Conservation (phyloP, 2,888 invertebrate species). For the Cabera pusaria region DNA sequence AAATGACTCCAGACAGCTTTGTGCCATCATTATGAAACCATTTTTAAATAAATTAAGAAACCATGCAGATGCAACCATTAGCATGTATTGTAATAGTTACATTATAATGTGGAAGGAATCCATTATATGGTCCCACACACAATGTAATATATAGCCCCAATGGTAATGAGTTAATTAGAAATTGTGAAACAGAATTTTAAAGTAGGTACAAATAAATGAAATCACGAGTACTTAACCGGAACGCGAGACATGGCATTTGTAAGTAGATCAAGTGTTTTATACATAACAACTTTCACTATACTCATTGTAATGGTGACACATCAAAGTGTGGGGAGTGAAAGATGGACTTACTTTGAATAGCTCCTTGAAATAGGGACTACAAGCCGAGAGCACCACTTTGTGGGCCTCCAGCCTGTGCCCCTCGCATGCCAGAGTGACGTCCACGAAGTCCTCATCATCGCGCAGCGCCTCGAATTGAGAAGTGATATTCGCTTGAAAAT, state of each 20-base stretch:
- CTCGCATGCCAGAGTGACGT: conserved; percentile 94
- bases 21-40: conserved; percentile 38
- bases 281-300: conserved; percentile 84
- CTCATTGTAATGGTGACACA: conserved; percentile 84
- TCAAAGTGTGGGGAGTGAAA: conserved; percentile 82
- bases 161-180: conserved; percentile 79
- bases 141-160: conserved; percentile 58
- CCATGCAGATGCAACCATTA: conserved; percentile 44
- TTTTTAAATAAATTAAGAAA: conserved; percentile 40
- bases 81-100: conserved; percentile 47
- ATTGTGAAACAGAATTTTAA: conserved; percentile 81
- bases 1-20: conserved; percentile 34
- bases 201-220: conserved; percentile 82
- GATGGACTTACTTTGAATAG: conserved; percentile 89
- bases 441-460: conserved; percentile 94
- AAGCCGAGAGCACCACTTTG: conserved; percentile 93
- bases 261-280: conserved; percentile 84
- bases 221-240: conserved; percentile 83
- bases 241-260: conserved; percentile 83
- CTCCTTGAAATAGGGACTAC: conserved; percentile 94
- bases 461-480: conserved; percentile 93
- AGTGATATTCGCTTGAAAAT: conserved; percentile 94
- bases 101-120: conserved; percentile 44
- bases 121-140: conserved; percentile 46
- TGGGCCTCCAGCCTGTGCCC: conserved; percentile 92